Evolutionary conservation across 2,888 invertebrate genomes (phyloP).

Genomic region (Meliscaeva auricollis): DNA sequence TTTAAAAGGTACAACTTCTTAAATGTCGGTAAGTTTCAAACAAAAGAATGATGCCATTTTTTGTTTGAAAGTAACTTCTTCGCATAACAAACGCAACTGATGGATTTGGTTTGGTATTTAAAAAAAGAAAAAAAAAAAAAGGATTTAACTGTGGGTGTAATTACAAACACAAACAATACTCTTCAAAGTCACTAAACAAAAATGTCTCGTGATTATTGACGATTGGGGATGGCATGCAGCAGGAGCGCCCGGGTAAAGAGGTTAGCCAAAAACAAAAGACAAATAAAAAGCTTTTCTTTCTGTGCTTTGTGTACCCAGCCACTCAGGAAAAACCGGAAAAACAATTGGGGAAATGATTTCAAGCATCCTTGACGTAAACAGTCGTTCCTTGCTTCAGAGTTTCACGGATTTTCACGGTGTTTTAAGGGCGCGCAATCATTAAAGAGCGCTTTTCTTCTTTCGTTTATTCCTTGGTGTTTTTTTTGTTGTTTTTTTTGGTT

Average conservation of each 20-base stretch:
- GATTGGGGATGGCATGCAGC: background rate
- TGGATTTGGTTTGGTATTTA: background rate
- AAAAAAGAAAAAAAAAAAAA: background rate
- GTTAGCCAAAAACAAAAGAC: slow-evolving; percentile 68
- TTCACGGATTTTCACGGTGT: slow-evolving; percentile 63
- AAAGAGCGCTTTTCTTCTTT: slow-evolving; percentile 57
- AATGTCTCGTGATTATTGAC: slow-evolving; percentile 71
- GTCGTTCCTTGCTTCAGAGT: slow-evolving; percentile 59
- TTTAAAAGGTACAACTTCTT: slow-evolving; percentile 17
- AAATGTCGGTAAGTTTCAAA: slow-evolving; percentile 47
- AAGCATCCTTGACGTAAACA: slow-evolving; percentile 75
- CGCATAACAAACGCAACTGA: slow-evolving; percentile 10
- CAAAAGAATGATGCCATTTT: too few relatives aligned
- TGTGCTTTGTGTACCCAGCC: slow-evolving; percentile 61
- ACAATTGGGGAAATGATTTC: slow-evolving; percentile 76
- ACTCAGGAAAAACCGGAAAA: slow-evolving; percentile 75
- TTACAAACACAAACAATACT: slow-evolving; percentile 72
- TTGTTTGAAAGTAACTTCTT: slow-evolving; percentile 40
- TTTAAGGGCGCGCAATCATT: slow-evolving; percentile 69
- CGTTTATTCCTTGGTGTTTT: slow-evolving; percentile 22
- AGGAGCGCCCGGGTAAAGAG: background rate
- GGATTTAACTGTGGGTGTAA: slow-evolving; percentile 58
- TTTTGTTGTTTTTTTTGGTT: background rate
- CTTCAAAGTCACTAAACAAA: slow-evolving; percentile 72
- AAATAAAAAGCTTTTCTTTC: slow-evolving; percentile 74